phyloP scores from a whole-genome alignment of 2,113 vertebrate species.

The Semnopithecus entellus region DNA sequence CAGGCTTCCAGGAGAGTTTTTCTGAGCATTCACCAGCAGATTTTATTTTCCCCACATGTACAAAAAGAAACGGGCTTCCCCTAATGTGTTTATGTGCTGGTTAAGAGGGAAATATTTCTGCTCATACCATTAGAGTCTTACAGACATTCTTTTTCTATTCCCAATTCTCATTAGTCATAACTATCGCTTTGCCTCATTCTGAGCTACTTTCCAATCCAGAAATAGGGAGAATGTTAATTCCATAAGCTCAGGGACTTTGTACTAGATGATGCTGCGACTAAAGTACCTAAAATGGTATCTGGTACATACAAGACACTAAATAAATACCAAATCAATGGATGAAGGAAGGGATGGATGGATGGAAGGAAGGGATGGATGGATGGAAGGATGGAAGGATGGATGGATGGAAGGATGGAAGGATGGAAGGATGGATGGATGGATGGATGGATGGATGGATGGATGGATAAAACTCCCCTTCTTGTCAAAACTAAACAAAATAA shows the following conservation, averaged over 20 bases:
- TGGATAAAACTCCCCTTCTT: neutral
- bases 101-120: constrained; percentile 68
- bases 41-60: constrained; percentile 73
- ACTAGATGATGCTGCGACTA: neutral
- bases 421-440: neutral
- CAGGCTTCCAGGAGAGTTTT: constrained; percentile 35
- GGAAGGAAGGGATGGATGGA: neutral
- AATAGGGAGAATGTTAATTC: constrained; percentile 9
- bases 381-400: neutral
- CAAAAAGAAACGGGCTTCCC: constrained; percentile 63
- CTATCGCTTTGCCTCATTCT: constrained; percentile 27
- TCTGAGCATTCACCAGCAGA: constrained; percentile 44
- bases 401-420: neutral
- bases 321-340: neutral
- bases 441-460: too few species aligned
- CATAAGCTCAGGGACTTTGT: neutral
- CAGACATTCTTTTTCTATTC: constrained; percentile 59
- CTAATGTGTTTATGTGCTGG: constrained; percentile 72
- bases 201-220: constrained; percentile 10
- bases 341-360: neutral
- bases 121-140: constrained; percentile 61
- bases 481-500: constrained; percentile 29
- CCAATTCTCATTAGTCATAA: constrained; percentile 75
- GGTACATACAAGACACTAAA: neutral
- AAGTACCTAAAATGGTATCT: neutral